These are phyloP conservation scores for Tachina fera DNA, from an alignment of 2,888 invertebrate species.

Conservation along the genomic window DNA sequence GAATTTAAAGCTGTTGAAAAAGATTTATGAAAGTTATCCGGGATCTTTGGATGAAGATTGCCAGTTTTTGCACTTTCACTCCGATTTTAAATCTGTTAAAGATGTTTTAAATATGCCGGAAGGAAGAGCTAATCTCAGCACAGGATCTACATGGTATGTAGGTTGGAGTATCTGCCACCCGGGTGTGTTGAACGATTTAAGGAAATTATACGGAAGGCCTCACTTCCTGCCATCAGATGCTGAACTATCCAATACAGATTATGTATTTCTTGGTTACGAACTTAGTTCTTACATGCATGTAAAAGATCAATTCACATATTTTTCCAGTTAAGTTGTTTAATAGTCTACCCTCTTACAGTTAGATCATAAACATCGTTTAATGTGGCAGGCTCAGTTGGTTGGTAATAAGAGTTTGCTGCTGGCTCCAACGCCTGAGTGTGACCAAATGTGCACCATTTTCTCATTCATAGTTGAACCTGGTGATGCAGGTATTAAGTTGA, in stretches of 20 bases:
- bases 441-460: slow-evolving; percentile 88
- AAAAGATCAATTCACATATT: slow-evolving; percentile 79
- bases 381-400: slow-evolving; percentile 96
- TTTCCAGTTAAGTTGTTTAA: not conserved
- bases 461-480: slow-evolving; percentile 92
- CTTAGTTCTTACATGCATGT: slow-evolving; percentile 96
- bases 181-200: slow-evolving; percentile 88
- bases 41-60: slow-evolving; percentile 92
- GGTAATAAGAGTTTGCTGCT: slow-evolving; percentile 94
- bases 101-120: slow-evolving; percentile 91
- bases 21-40: slow-evolving; percentile 87
- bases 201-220: slow-evolving; percentile 90
- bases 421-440: slow-evolving; percentile 94
- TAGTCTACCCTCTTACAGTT: slow-evolving; percentile 85
- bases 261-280: slow-evolving; percentile 95
- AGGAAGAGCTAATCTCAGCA: slow-evolving; percentile 84
- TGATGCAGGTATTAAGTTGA: slow-evolving; percentile 88
- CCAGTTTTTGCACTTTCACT: slow-evolving; percentile 93
- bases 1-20: slow-evolving; percentile 87
- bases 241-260: slow-evolving; percentile 94
- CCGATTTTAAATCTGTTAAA: slow-evolving; percentile 89
- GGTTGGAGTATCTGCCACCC: slow-evolving; percentile 97
- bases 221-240: slow-evolving; percentile 94
- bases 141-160: slow-evolving; percentile 92
- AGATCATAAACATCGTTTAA: slow-evolving; percentile 94